Percentiles rank a stretch among this genome's conserved stretches.
These are phyloP conservation scores for Leptodirus hochenwartii DNA, from an alignment of 2,888 invertebrate species.

Conservation along the genomic window DNA sequence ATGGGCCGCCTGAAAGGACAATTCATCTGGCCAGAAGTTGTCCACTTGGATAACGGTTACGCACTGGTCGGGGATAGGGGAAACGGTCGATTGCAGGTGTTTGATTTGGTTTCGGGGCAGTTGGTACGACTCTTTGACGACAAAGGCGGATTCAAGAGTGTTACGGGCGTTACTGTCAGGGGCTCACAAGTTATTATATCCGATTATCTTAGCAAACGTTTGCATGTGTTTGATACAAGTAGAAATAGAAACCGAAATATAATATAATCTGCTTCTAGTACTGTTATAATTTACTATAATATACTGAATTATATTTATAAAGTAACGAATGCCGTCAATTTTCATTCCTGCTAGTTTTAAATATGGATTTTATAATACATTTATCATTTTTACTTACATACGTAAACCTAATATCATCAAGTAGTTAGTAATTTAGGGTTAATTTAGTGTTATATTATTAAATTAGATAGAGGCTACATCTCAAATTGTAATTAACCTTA, in stretches of 20 bases:
- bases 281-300: too few relatives aligned
- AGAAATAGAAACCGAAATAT: conserved; percentile 14
- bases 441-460: too few relatives aligned
- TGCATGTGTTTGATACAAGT: conserved; percentile 29
- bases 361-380: too few relatives aligned
- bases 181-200: conserved; percentile 42
- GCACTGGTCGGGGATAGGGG: conserved; percentile 65
- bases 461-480: too few relatives aligned
- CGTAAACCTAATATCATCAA: too few relatives aligned
- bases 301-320: too few relatives aligned
- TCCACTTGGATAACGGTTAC: conserved; percentile 55
- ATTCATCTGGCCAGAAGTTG: conserved; percentile 54
- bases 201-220: conserved; percentile 36
- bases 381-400: too few relatives aligned
- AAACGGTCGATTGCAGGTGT: conserved; percentile 57
- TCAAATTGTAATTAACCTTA: too few relatives aligned
- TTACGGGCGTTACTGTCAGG: conserved; percentile 45
- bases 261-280: neutral
- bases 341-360: too few relatives aligned
- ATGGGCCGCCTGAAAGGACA: conserved; percentile 48
- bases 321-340: too few relatives aligned
- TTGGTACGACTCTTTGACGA: conserved; percentile 36
- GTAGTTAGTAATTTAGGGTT: too few relatives aligned
- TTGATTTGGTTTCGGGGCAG: conserved; percentile 32
- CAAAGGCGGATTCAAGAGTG: conserved; percentile 40